Evolutionary conservation across 2,113 vertebrate genomes (phyloP).

Genomic region (Rhineura floridana): DNA sequence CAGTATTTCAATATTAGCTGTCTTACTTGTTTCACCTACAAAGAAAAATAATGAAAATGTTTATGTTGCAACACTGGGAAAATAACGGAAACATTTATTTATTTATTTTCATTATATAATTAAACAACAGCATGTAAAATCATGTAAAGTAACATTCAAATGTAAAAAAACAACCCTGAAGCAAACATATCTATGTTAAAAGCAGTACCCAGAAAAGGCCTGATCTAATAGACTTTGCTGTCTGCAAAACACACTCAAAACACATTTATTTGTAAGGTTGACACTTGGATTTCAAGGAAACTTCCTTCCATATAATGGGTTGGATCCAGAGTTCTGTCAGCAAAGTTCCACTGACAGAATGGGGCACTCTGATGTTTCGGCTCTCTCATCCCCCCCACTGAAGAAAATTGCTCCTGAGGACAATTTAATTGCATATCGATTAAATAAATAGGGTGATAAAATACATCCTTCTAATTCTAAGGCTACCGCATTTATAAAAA

Average conservation of each 20-base stretch:
- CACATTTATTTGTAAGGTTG: not conserved
- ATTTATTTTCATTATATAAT: not conserved
- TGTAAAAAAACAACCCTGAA: not conserved
- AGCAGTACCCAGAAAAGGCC: not conserved
- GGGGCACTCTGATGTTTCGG: too few species aligned
- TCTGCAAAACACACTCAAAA: not conserved
- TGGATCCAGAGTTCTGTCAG: not conserved
- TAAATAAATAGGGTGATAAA: too few species aligned
- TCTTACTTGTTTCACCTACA: slow-evolving; percentile 53
- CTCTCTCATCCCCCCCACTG: too few species aligned
- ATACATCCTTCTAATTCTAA: not conserved
- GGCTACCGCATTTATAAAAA: not conserved
- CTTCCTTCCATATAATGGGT: not conserved
- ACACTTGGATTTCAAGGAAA: not conserved
- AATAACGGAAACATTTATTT: not conserved
- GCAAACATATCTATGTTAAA: not conserved
- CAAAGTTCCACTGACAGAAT: not conserved
- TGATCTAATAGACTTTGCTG: too few species aligned
- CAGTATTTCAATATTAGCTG: slow-evolving; percentile 1
- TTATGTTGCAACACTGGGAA: not conserved
- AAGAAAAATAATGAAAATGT: slow-evolving; percentile 37
- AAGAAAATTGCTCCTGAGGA: too few species aligned
- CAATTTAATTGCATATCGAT: too few species aligned
- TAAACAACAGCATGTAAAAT: too few species aligned
- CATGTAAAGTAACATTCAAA: not conserved